Conservation (phyloP, 2,797 vertebrate genomes). For the Crotalus adamanteus region DNA sequence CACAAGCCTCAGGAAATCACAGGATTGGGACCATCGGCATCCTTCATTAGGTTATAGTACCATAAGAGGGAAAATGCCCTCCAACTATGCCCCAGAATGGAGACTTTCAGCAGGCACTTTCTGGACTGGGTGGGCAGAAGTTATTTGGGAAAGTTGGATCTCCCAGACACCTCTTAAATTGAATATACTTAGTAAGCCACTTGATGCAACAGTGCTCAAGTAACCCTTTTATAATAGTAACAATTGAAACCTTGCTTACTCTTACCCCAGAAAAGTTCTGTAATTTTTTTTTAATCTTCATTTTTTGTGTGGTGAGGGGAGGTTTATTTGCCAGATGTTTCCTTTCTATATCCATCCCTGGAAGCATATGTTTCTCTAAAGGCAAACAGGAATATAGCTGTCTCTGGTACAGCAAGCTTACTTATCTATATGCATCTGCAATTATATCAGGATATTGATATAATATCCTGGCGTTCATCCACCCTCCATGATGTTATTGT, state of each 20-base stretch:
- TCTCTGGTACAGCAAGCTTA: background rate
- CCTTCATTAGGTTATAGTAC: background rate
- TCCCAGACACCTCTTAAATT: background rate
- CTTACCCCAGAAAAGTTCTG: background rate
- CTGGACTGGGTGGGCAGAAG: background rate
- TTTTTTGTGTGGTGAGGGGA: background rate
- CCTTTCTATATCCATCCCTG: background rate
- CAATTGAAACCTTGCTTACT: background rate
- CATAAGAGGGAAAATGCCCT: background rate
- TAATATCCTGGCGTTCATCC: background rate
- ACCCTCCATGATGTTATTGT: background rate
- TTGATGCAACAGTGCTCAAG: background rate
- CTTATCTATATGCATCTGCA: background rate
- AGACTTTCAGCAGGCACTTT: background rate
- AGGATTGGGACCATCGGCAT: background rate
- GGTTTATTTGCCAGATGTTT: too few species aligned
- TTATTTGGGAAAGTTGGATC: background rate
- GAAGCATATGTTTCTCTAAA: background rate
- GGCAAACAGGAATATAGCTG: background rate
- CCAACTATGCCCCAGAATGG: background rate
- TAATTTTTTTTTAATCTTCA: background rate
- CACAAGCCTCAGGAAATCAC: background rate
- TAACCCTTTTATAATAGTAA: background rate
- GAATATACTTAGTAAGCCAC: background rate
- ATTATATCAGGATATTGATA: background rate